These are phyloP conservation scores for Cryptus viduatorius DNA, from an alignment of 2,888 invertebrate genomes.

Conservation along the genomic window DNA sequence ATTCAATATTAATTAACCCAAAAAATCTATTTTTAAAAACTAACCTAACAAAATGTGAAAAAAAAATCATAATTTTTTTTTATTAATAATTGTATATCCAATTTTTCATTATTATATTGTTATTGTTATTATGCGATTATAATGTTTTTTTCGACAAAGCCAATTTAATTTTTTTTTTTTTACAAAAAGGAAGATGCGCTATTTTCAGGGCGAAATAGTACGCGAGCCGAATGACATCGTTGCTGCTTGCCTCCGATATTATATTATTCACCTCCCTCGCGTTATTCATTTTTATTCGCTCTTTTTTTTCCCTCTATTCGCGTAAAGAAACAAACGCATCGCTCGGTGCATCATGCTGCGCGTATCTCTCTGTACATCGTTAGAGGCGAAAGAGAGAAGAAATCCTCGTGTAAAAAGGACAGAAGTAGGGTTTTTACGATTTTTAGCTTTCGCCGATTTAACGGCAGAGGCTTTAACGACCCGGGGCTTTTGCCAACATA, in stretches of 20 bases:
- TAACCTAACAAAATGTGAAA: too few species aligned
- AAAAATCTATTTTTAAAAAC: neutral
- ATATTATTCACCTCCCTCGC: neutral
- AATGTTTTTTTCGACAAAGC: too few species aligned
- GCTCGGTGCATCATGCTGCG: slow-evolving; percentile 13
- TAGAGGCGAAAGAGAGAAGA: slow-evolving; percentile 5
- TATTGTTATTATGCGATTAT: too few species aligned
- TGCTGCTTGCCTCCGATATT: neutral
- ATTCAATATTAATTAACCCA: too few species aligned
- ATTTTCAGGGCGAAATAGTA: too few species aligned
- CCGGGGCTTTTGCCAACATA: slow-evolving; percentile 77
- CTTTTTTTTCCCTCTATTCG: slow-evolving; percentile 2
- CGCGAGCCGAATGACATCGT: neutral
- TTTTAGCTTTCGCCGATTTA: slow-evolving; percentile 82
- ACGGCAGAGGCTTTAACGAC: slow-evolving; percentile 83
- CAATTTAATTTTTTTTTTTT: too few species aligned
- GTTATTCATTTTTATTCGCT: slow-evolving; percentile 32
- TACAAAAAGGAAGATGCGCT: too few species aligned
- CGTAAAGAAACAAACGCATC: slow-evolving; percentile 48
- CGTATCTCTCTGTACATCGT: slow-evolving; percentile 2
- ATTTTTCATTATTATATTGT: too few species aligned
- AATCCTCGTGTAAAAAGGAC: slow-evolving; percentile 26
- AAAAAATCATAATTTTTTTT: too few species aligned
- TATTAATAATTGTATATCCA: too few species aligned
- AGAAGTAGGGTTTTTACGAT: slow-evolving; percentile 77